Conservation (phyloP, 2,113 vertebrate species). For the Athene noctua region DNA sequence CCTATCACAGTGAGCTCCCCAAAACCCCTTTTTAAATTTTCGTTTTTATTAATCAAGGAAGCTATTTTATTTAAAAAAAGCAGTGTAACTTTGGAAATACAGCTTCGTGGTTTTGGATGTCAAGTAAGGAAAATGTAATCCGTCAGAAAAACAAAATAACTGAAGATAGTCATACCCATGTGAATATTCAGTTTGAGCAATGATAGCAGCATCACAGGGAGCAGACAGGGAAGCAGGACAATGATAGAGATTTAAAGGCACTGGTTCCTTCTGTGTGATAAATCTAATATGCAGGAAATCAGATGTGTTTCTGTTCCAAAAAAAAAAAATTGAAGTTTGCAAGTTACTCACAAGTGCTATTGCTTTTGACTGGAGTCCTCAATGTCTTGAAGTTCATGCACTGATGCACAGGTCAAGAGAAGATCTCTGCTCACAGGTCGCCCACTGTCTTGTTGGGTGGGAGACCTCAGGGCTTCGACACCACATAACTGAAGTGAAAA, state of each 20-base stretch:
- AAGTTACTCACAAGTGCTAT: not conserved
- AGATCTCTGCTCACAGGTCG: not conserved
- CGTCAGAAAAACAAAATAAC: not conserved
- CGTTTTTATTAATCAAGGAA: not conserved
- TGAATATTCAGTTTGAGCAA: not conserved
- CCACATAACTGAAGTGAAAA: not conserved
- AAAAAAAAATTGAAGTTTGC: not conserved
- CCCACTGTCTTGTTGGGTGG: rapidly evolving
- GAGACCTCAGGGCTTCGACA: not conserved
- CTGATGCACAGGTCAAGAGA: not conserved
- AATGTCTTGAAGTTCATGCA: not conserved
- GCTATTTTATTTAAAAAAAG: not conserved
- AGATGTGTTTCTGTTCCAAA: not conserved
- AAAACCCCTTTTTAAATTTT: not conserved
- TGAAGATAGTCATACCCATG: not conserved
- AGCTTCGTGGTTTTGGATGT: not conserved
- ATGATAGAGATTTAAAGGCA: not conserved
- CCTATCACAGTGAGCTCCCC: not conserved
- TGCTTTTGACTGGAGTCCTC: not conserved
- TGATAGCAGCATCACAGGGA: not conserved
- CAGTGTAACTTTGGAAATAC: not conserved
- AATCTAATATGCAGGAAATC: not conserved
- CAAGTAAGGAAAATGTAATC: not conserved
- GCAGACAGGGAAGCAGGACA: not conserved
- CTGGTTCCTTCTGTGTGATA: not conserved